Base-by-base conservation (phyloP, 2,888 invertebrate genomes). In the Drosophila trichaetosa region DNA sequence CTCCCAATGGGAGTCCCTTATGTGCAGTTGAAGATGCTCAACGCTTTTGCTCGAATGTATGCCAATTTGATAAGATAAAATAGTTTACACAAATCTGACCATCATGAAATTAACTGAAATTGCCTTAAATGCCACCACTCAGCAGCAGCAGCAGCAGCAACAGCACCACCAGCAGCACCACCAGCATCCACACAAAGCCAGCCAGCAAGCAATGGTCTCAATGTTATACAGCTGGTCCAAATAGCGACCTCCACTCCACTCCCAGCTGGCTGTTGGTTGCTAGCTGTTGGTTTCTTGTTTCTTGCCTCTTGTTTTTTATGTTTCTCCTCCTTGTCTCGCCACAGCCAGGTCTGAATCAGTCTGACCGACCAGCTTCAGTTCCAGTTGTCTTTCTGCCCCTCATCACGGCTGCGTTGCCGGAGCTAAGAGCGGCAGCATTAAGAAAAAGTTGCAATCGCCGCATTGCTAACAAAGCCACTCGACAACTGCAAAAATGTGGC, bases 401-500 rank as follows among this genome's bases (percentile, higher is more conserved):
- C 57, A 52, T 33, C n/a, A 46, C 59, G 21, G 16, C 21, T 46
- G 16, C 46, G 16, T 40, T 40, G 40, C 40, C 40, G 8, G n/a
- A 40, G 10, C 18, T 40, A n/a, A 24, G 21, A 24, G 46, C 8
- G 24, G 46, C 24, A 24, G 46, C 46, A 46, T 46, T 56, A 46
- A 77, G 85, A 82, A 85, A 80, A 83, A 87, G 83, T 80, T 83
- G 77, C 65, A 80, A 83, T 73, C 76, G 83, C 71, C 68, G 75
- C 75, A 79, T 69, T 75, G 71, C 82, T 80, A 74, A 80, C 80
- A 79, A 85, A 82, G 82, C 89, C 89, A 89, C 83, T 84, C 84
- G 84, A 84, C 87, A 76, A 89, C 82, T 84, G 87, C 75, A 89
- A 87, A 87, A 87, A 78, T 84, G 87, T 84, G 89, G 81, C 75